These are phyloP conservation scores for Phallusia fumigata DNA, from an alignment of 23 tunicate genomes.

Conservation along the genomic window DNA sequence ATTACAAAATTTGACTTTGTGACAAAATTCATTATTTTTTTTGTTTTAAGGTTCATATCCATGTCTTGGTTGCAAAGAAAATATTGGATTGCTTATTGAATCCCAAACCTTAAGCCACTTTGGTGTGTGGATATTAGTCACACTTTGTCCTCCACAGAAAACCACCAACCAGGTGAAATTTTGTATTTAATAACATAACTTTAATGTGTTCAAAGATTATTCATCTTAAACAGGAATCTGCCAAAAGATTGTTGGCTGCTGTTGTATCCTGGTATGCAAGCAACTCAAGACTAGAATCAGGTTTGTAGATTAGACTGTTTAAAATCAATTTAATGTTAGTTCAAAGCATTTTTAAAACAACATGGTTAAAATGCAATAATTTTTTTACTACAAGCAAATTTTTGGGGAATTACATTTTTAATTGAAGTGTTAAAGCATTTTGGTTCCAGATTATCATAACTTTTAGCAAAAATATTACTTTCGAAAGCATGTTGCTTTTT, in stretches of 20 bases:
- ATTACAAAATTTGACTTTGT: no score
- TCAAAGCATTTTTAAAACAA: no score
- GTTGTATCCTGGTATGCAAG: conserved; percentile 36
- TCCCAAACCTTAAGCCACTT: conserved; percentile 45
- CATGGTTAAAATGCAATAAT: no score
- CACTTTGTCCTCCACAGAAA: conserved; percentile 45
- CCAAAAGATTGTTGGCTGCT: conserved; percentile 37
- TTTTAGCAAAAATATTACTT: no score
- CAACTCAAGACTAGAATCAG: conserved; percentile 12
- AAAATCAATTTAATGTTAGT: neutral
- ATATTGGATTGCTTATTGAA: conserved; percentile 19
- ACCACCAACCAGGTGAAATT: conserved; percentile 10
- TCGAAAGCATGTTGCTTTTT: no score
- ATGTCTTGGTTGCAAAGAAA: conserved; percentile 36
- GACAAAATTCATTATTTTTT: neutral
- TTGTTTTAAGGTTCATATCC: conserved; percentile 29
- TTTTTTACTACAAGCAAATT: no score
- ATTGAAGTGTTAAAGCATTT: no score
- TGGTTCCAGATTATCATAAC: no score
- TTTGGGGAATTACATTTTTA: no score
- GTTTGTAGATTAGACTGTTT: neutral
- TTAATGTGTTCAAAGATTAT: no score
- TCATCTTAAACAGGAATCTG: conserved; percentile 36
- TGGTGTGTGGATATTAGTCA: conserved; percentile 65
- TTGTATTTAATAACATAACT: neutral